Conservation (phyloP, 1,140 invertebrate genomes). For the Metaphire vulgaris region DNA sequence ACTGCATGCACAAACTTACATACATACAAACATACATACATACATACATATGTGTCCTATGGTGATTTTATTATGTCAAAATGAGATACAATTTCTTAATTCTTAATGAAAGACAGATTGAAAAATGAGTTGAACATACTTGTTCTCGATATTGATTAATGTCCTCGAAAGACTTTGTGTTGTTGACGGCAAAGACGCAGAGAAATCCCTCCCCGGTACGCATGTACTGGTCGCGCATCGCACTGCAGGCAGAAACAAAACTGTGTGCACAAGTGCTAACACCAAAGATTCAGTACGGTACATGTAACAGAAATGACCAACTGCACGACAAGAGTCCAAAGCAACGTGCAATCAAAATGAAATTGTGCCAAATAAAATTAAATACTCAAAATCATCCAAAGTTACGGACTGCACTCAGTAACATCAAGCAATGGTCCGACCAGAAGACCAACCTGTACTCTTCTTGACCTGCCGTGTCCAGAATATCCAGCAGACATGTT, state of each 20-base stretch:
- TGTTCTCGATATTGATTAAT: slow-evolving; percentile 94
- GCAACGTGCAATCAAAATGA: too few relatives aligned
- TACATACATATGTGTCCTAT: too few relatives aligned
- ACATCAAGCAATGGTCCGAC: too few relatives aligned
- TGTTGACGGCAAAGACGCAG: slow-evolving; percentile 88
- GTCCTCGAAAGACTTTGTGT: slow-evolving; percentile 97
- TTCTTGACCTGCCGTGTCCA: slow-evolving; percentile 98
- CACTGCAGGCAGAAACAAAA: slow-evolving; percentile 56
- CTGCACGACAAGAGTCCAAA: too few relatives aligned
- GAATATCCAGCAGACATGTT: slow-evolving; percentile 94
- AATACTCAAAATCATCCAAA: too few relatives aligned
- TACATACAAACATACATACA: neutral
- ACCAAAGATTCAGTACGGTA: too few relatives aligned
- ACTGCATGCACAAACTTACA: neutral
- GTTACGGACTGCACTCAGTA: too few relatives aligned
- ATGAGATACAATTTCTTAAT: too few relatives aligned
- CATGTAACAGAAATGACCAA: too few relatives aligned
- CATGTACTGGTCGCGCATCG: slow-evolving; percentile 98
- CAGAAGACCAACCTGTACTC: slow-evolving; percentile 81
- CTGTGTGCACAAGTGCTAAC: neutral
- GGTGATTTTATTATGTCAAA: too few relatives aligned
- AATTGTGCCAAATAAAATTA: too few relatives aligned
- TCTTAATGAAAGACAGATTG: too few relatives aligned
- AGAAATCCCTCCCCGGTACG: slow-evolving; percentile 97
- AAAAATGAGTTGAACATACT: slow-evolving; percentile 49